Conservation (phyloP, 2,797 vertebrate genomes). For the Hafferia zeledoni region DNA sequence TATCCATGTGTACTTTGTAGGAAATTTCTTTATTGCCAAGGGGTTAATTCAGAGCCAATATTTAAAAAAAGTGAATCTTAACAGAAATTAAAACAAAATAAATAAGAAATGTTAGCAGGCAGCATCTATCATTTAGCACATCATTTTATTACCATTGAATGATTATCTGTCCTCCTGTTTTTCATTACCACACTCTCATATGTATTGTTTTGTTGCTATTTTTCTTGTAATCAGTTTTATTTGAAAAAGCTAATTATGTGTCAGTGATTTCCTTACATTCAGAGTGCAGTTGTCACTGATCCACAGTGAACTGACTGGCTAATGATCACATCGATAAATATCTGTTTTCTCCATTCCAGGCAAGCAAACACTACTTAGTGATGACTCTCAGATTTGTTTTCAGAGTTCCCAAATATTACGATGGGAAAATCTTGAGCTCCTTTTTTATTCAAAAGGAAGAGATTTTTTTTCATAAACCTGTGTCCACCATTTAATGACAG, state of each 20-base stretch:
- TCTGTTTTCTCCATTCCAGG: background rate
- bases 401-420: background rate
- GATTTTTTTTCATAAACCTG: background rate
- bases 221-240: constrained; percentile 59
- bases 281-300: constrained; percentile 17
- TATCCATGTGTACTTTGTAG: background rate
- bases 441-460: background rate
- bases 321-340: constrained; percentile 26
- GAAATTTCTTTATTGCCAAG: background rate
- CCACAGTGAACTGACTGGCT: background rate
- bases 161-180: constrained; percentile 23
- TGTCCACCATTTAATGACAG: background rate
- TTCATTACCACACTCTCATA: constrained; percentile 8
- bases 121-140: background rate
- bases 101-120: background rate
- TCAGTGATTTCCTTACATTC: constrained; percentile 42
- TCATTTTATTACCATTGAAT: background rate
- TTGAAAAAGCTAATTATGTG: constrained; percentile 35
- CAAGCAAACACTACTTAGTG: background rate
- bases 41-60: background rate
- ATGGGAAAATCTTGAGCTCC: background rate
- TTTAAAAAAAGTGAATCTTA: background rate
- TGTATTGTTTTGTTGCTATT: constrained; percentile 10
- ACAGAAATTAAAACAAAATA: background rate
- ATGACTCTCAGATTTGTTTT: background rate